Conservation (phyloP, 1,140 invertebrate species). For the Magallana angulata region DNA sequence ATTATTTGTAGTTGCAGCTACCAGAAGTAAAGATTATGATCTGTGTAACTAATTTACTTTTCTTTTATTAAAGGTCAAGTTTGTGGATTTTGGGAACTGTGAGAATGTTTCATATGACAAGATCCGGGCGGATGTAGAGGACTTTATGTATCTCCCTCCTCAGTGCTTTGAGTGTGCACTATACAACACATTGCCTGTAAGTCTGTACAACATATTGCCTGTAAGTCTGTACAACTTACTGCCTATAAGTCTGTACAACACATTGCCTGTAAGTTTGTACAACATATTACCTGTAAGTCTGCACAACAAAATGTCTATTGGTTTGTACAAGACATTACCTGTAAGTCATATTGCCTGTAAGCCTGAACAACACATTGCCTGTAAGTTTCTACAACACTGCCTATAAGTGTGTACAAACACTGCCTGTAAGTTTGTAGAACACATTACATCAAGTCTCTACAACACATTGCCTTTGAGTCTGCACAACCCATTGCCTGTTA, state of each 20-base stretch:
- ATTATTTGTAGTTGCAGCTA: background rate
- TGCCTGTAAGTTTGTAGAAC: too few species aligned
- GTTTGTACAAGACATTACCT: constrained; percentile 53
- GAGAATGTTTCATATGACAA: constrained; percentile 41
- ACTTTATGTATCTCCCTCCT: constrained; percentile 56
- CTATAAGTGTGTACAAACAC: too few species aligned
- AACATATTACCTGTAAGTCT: too few species aligned
- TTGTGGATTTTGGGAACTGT: constrained; percentile 65
- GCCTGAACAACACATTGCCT: background rate
- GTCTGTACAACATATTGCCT: constrained; percentile 58
- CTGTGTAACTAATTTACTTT: background rate
- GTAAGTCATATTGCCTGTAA: constrained; percentile 50
- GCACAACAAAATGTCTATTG: too few species aligned
- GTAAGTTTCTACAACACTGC: too few species aligned
- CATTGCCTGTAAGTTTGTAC: constrained; percentile 59
- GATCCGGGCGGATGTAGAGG: constrained; percentile 53
- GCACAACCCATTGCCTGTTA: too few species aligned
- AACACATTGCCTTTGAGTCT: too few species aligned
- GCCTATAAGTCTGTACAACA: constrained; percentile 35
- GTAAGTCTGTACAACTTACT: constrained; percentile 48
- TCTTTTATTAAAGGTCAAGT: constrained; percentile 59
- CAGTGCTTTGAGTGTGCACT: constrained; percentile 57
- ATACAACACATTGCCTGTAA: constrained; percentile 61
- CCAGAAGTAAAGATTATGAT: background rate
- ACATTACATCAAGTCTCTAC: too few species aligned